phyloP scores from a whole-genome alignment of 2,888 invertebrate genomes.

The Ecliptopera silaceata region DNA sequence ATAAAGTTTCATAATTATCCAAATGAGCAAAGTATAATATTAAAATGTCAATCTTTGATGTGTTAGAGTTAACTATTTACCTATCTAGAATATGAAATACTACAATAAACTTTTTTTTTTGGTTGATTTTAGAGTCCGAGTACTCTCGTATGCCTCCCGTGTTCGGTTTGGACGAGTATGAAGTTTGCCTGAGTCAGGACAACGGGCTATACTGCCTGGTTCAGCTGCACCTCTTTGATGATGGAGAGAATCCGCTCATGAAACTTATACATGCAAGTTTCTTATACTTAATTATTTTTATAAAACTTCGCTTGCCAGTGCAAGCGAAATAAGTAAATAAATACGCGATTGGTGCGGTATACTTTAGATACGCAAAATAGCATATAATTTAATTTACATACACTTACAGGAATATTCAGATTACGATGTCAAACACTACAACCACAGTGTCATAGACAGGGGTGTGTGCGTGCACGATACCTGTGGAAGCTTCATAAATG shows the following conservation, averaged over 20 bases:
- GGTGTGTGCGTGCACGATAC: conserved; percentile 15
- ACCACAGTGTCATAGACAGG: conserved; percentile 17
- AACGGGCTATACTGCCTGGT: conserved; percentile 17
- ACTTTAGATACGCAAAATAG: too few species aligned
- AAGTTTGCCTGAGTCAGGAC: neutral
- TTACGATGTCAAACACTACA: conserved; percentile 10
- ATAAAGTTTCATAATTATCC: too few species aligned
- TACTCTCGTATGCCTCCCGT: conserved; percentile 15
- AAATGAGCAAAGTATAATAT: too few species aligned
- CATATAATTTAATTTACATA: neutral
- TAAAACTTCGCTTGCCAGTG: too few species aligned
- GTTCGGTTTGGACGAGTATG: conserved; percentile 15
- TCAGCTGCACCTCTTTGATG: conserved; percentile 9
- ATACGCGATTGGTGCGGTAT: too few species aligned
- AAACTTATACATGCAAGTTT: conserved; percentile 18
- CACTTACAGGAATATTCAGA: conserved; percentile 21
- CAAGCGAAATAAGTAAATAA: too few species aligned
- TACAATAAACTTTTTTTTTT: neutral
- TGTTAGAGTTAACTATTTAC: too few species aligned
- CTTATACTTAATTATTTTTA: neutral
- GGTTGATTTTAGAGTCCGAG: neutral
- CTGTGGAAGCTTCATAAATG: conserved; percentile 1
- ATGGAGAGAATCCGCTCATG: conserved; percentile 12
- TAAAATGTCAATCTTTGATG: too few species aligned
- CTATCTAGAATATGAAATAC: neutral